Percentiles rank a stretch among this genome's conserved stretches.
These are phyloP conservation scores for Macrophya annulata DNA, from an alignment of 2,888 invertebrate species.

Conservation along the genomic window DNA sequence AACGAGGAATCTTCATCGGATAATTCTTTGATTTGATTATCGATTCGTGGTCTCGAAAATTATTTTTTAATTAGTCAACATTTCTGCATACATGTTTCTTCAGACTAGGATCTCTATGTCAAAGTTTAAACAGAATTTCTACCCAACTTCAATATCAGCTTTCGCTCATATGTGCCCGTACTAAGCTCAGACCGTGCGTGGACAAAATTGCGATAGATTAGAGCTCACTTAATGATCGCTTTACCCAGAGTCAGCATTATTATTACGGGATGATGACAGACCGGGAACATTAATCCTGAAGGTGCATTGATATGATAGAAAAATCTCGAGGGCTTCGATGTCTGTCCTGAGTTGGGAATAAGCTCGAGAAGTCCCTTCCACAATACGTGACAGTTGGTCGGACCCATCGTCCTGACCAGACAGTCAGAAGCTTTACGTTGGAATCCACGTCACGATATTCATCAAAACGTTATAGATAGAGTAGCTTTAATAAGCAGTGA, in stretches of 20 bases:
- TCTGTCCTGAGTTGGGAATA: constrained; percentile 73
- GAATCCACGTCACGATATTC: constrained; percentile 49
- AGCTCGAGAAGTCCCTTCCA: constrained; percentile 76
- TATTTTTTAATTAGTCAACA: not conserved
- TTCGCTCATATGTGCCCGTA: not conserved
- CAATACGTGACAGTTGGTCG: constrained; percentile 64
- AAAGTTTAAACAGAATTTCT: not conserved
- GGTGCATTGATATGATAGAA: constrained; percentile 51
- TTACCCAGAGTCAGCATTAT: constrained; percentile 35
- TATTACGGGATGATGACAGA: constrained; percentile 30
- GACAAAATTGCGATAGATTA: constrained; percentile 35
- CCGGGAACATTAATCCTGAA: constrained; percentile 35
- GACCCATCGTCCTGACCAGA: constrained; percentile 11
- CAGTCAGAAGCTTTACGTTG: constrained; percentile 42
- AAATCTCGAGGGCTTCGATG: constrained; percentile 71
- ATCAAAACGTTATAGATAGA: constrained; percentile 28
- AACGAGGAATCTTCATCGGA: not conserved
- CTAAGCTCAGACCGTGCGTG: not conserved
- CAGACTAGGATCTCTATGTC: not conserved
- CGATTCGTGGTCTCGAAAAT: not conserved
- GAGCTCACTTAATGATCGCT: constrained; percentile 24
- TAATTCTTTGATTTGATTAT: not conserved
- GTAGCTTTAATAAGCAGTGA: constrained; percentile 22
- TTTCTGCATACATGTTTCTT: not conserved
- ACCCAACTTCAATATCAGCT: not conserved